phyloP scores from a whole-genome alignment of 2,888 invertebrate genomes.

The Ormia ochracea region DNA sequence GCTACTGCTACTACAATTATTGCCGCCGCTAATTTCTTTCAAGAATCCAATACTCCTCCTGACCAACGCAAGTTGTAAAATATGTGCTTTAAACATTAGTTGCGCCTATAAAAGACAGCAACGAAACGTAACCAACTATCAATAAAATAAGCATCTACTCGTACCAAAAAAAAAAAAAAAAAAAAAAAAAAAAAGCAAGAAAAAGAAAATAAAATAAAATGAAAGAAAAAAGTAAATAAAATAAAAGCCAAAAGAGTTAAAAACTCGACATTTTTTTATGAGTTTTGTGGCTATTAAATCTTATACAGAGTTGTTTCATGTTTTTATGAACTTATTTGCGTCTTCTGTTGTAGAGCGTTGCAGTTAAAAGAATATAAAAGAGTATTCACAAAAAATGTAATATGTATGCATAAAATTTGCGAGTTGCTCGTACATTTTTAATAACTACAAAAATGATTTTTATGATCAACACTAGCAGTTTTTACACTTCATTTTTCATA shows the following conservation, averaged over 20 bases:
- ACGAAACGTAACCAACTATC: conserved; percentile 35
- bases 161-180: too few species aligned
- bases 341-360: conserved; percentile 7
- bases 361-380: neutral
- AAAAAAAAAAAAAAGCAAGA: too few species aligned
- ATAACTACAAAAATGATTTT: conserved; percentile 58
- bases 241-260: conserved; percentile 5
- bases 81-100: conserved; percentile 59
- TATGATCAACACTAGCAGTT: conserved; percentile 57
- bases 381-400: conserved; percentile 37
- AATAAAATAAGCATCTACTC: conserved; percentile 24
- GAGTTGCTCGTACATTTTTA: conserved; percentile 38
- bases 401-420: conserved; percentile 40
- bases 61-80: conserved; percentile 50
- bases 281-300: conserved; percentile 53
- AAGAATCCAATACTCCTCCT: conserved; percentile 31
- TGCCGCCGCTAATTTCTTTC: conserved; percentile 32
- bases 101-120: conserved; percentile 51
- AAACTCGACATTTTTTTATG: conserved; percentile 38
- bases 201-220: too few species aligned
- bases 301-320: conserved; percentile 53
- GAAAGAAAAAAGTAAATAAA: too few species aligned
- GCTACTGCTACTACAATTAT: conserved; percentile 38
- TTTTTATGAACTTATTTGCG: conserved; percentile 26
- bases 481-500: conserved; percentile 61